phyloP scores from a whole-genome alignment of 2,797 vertebrate genomes.

The Buceros bicornis region DNA sequence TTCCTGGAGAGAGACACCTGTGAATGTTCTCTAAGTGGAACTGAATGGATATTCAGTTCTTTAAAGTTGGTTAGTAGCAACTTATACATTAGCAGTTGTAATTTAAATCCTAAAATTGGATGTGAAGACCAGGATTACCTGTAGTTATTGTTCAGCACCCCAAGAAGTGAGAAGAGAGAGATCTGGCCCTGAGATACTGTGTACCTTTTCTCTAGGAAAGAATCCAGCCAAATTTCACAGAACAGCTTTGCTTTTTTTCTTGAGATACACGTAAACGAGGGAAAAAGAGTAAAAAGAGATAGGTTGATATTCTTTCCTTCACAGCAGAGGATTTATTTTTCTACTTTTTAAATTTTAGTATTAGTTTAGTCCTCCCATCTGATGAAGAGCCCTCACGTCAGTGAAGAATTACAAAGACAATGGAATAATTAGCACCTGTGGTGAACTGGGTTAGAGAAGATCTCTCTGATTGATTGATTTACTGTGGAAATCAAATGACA shows the following conservation, averaged over 20 bases:
- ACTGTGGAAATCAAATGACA: not conserved
- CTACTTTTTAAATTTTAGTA: not conserved
- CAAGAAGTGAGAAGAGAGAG: not conserved
- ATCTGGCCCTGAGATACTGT: not conserved
- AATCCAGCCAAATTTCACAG: not conserved
- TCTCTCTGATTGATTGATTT: not conserved
- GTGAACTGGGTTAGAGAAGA: not conserved
- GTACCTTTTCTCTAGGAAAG: not conserved
- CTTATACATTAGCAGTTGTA: not conserved
- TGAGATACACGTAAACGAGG: not conserved
- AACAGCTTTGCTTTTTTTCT: not conserved
- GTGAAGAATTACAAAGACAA: not conserved
- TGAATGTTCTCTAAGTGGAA: not conserved
- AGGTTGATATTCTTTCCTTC: not conserved
- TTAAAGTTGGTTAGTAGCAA: not conserved
- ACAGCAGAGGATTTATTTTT: not conserved
- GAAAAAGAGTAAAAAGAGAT: not conserved
- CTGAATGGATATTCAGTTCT: not conserved
- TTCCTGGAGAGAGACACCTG: not conserved
- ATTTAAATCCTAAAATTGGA: not conserved
- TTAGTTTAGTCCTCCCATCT: not conserved
- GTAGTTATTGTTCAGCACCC: not conserved
- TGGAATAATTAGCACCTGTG: not conserved
- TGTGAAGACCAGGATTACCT: not conserved
- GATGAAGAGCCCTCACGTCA: not conserved